These are phyloP conservation scores for Trichoplusia ni DNA, from an alignment of 1,140 invertebrate genomes.

Conservation along the genomic window DNA sequence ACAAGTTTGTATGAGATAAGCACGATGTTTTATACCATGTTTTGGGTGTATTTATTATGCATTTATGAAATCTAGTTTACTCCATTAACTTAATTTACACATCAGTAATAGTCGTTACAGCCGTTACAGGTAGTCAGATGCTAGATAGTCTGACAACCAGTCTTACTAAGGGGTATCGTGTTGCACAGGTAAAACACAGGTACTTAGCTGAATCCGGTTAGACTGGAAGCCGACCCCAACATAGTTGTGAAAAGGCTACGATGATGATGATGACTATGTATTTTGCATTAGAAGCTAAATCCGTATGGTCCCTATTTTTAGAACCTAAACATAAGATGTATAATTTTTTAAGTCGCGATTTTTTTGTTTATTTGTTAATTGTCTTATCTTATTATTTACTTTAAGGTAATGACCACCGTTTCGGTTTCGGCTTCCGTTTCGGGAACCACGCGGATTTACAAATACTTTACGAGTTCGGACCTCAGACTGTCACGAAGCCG, in stretches of 20 bases:
- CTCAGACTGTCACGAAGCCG: conserved; percentile 86
- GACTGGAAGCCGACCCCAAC: neutral
- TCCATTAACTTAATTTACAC: no score
- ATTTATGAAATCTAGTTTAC: no score
- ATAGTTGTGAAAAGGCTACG: neutral
- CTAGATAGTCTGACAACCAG: neutral
- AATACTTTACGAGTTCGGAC: conserved; percentile 88
- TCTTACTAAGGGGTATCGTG: neutral
- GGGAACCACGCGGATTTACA: conserved; percentile 92
- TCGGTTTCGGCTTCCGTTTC: conserved; percentile 90
- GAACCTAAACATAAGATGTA: no score
- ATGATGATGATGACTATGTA: neutral
- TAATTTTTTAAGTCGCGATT: no score
- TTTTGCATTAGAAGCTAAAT: neutral
- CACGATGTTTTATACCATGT: no score
- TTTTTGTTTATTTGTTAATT: no score
- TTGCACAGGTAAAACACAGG: neutral
- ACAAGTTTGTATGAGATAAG: no score
- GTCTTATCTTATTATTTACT: neutral
- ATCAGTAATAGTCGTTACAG: no score
- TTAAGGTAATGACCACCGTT: conserved; percentile 85
- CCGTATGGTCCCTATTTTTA: no score
- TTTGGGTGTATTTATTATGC: no score
- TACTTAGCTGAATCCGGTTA: neutral
- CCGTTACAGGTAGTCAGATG: neutral